These are phyloP conservation scores for Syrista parreyssii DNA, from an alignment of 2,888 invertebrate genomes.

Conservation along the genomic window DNA sequence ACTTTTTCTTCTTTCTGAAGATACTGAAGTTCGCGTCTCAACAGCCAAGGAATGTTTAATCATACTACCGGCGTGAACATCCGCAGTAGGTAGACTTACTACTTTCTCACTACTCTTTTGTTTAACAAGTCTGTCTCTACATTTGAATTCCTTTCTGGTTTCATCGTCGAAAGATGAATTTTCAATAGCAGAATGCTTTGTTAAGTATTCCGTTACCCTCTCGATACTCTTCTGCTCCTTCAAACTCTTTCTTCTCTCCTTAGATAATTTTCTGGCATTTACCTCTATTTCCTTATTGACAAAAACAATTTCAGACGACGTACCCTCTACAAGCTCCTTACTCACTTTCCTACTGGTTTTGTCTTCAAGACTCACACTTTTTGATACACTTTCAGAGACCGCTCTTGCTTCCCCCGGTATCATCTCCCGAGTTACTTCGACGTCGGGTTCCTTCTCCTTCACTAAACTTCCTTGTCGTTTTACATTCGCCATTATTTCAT, in stretches of 20 bases:
- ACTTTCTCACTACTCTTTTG: not conserved
- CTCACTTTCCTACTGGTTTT: not conserved
- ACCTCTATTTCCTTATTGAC: conserved; percentile 31
- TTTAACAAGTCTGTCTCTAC: not conserved
- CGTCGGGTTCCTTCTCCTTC: conserved; percentile 12
- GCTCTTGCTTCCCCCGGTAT: not conserved
- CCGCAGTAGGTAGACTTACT: not conserved
- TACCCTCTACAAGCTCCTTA: not conserved
- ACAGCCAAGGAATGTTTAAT: not conserved
- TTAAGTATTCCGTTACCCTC: conserved; percentile 41
- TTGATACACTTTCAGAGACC: conserved; percentile 2
- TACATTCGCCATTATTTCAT: conserved; percentile 10
- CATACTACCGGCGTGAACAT: not conserved
- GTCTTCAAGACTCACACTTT: conserved; percentile 8
- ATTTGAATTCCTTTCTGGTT: not conserved
- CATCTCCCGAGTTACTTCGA: not conserved
- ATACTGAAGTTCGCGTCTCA: not conserved
- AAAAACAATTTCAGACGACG: not conserved
- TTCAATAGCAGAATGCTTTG: conserved; percentile 30
- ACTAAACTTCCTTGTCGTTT: conserved; percentile 17
- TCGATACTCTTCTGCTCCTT: conserved; percentile 60
- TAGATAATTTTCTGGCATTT: conserved; percentile 22
- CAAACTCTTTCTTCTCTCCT: conserved; percentile 31
- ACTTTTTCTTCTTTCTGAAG: not conserved
- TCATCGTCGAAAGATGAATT: conserved; percentile 9